Conservation (phyloP, 2,888 invertebrate species). For the Andrena camellia region DNA sequence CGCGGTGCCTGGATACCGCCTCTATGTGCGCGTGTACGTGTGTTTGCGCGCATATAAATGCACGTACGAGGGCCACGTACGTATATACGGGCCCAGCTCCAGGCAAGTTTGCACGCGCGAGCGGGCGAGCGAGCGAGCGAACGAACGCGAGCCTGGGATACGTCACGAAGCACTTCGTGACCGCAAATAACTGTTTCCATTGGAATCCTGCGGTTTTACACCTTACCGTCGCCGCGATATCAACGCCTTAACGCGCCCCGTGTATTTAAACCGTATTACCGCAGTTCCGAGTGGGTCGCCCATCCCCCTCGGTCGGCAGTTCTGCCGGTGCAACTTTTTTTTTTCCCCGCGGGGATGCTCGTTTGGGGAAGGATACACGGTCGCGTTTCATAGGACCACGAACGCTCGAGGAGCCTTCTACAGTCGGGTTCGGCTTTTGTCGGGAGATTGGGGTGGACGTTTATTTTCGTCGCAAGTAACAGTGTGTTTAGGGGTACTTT, state of each 20-base stretch:
- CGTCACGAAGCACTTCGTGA: constrained; percentile 71
- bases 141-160: constrained; percentile 55
- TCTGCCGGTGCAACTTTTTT: neutral
- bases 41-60: neutral
- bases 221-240: constrained; percentile 77
- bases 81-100: constrained; percentile 28
- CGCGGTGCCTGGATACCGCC: constrained; percentile 49
- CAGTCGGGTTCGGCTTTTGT: neutral
- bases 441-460: neutral
- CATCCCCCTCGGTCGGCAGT: neutral
- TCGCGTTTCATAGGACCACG: constrained; percentile 7
- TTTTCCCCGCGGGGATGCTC: neutral
- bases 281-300: constrained; percentile 58
- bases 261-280: constrained; percentile 70
- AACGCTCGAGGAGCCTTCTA: neutral
- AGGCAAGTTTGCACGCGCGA: constrained; percentile 44
- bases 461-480: neutral
- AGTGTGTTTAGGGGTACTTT: no score
- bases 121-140: constrained; percentile 40
- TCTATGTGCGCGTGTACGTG: neutral
- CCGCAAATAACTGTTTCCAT: constrained; percentile 83
- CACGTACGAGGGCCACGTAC: neutral
- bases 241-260: constrained; percentile 73
- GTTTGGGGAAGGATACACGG: constrained; percentile 3
- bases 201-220: constrained; percentile 81